Evolutionary conservation across 2,797 vertebrate species (phyloP), one percentile per base, ranked within the genome.

Genomic region (Pseudochromis fuscus): DNA sequence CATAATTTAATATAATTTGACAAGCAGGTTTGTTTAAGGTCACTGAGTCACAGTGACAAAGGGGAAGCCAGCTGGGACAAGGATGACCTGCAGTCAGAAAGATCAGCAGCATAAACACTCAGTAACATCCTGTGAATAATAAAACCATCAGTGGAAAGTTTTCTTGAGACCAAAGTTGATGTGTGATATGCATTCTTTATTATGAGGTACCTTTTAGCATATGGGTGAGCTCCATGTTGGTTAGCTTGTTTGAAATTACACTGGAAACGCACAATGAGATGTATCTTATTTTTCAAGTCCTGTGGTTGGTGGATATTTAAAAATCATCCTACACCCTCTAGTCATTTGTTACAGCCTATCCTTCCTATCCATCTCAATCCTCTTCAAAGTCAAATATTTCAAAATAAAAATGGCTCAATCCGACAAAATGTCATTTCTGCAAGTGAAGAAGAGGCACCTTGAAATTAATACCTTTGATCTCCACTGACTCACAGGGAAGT

Each of bases 121-220:
- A 10, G 30, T 44, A 64, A 38, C 59, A 73, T 67, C 72, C 37
- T 38, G n/a, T 78, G 88, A 88, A 92, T 90, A 81, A 68, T 62
- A 86, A 91, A 68, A 74, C 16, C 42, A 46, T 70, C 12, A 18
- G 21, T 38, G 33, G 35, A 65, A 77, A 78, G 57, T 70, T 81
- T 81, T 73, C 48, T 67, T 37, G 24, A 56, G 50, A 42, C 35
- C 21, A 63, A 5, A 46, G 53, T 28, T 49, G 46, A 56, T 33
- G 21, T 50, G 24, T 50, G 42, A 24, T 35, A 21, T 27, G 21
- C 42, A 58, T 27, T 38, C 13, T 9, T 77, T 10, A 67, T 62
- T 55, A 42, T 37, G 15, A 49, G 4, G 40, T 7, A 3, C 13
- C 25, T 13, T 21, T 13, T 18, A 70, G 25, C 44, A 44, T 38